Percentiles rank a stretch among this genome's conserved stretches.
phyloP scores from a whole-genome alignment of 2,113 vertebrate species.

The Nestor notabilis region DNA sequence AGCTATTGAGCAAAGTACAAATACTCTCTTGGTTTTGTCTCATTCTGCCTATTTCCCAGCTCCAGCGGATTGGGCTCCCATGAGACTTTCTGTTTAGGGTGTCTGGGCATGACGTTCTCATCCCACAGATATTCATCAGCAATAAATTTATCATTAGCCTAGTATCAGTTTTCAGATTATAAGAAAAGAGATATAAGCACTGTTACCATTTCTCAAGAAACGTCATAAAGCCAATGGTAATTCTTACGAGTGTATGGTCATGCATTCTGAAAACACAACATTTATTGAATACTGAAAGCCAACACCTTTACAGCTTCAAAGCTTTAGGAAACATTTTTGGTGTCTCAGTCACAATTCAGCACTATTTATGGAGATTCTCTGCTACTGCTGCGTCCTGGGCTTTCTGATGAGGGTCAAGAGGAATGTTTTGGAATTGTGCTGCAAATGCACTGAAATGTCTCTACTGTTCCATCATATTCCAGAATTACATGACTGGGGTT shows the following conservation, averaged over 20 bases:
- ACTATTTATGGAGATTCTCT: background rate
- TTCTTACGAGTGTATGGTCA: background rate
- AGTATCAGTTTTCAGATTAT: background rate
- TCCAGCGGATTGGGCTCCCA: background rate
- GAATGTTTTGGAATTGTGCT: background rate
- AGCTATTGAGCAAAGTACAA: background rate
- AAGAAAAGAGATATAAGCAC: background rate
- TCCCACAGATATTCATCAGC: background rate
- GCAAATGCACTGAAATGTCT: background rate
- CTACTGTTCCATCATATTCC: background rate
- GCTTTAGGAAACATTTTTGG: background rate
- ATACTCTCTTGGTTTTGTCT: background rate
- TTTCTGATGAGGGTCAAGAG: background rate
- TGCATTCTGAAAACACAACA: background rate
- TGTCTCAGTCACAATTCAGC: background rate
- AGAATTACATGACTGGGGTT: background rate
- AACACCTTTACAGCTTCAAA: background rate
- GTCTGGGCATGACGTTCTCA: background rate
- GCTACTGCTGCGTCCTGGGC: background rate
- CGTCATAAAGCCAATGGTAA: background rate
- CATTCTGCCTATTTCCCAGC: background rate
- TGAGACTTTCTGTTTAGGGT: background rate
- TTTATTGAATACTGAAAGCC: background rate
- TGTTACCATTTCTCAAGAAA: background rate
- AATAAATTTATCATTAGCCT: background rate